Conservation (phyloP, 2,113 vertebrate genomes). For the Solea solea region DNA sequence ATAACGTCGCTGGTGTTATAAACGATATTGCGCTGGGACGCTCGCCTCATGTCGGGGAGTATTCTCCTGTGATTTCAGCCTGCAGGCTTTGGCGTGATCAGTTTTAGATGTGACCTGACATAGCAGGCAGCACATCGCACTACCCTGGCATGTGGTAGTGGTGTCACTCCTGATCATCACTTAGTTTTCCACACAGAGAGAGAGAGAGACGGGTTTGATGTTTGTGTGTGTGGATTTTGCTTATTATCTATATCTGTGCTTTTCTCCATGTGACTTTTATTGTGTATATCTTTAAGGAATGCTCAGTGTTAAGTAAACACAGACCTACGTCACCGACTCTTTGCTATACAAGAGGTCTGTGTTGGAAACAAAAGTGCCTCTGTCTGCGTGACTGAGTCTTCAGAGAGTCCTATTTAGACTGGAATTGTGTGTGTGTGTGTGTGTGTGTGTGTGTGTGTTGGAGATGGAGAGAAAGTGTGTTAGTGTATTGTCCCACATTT, state of each 20-base stretch:
- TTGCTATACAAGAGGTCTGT: slow-evolving; percentile 61
- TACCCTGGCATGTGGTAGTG: slow-evolving; percentile 55
- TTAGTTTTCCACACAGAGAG: slow-evolving; percentile 31
- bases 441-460: slow-evolving; percentile 22
- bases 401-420: slow-evolving; percentile 67
- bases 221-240: background rate
- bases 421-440: slow-evolving; percentile 37
- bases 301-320: slow-evolving; percentile 51
- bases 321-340: slow-evolving; percentile 50
- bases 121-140: slow-evolving; percentile 58
- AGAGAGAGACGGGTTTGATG: slow-evolving; percentile 30
- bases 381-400: slow-evolving; percentile 69
- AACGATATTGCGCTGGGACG: slow-evolving; percentile 50
- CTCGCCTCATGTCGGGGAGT: slow-evolving; percentile 33
- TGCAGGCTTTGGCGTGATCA: slow-evolving; percentile 62
- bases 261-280: slow-evolving; percentile 4
- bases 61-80: slow-evolving; percentile 39
- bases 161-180: slow-evolving; percentile 64
- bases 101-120: slow-evolving; percentile 63
- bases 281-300: slow-evolving; percentile 17
- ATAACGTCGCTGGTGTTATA: slow-evolving; percentile 26
- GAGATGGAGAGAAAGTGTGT: slow-evolving; percentile 1
- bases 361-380: slow-evolving; percentile 64
- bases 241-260: background rate
- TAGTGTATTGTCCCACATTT: slow-evolving; percentile 39